Conservation (phyloP, 2,797 vertebrate species). For the Microctenopoma lineatum region DNA sequence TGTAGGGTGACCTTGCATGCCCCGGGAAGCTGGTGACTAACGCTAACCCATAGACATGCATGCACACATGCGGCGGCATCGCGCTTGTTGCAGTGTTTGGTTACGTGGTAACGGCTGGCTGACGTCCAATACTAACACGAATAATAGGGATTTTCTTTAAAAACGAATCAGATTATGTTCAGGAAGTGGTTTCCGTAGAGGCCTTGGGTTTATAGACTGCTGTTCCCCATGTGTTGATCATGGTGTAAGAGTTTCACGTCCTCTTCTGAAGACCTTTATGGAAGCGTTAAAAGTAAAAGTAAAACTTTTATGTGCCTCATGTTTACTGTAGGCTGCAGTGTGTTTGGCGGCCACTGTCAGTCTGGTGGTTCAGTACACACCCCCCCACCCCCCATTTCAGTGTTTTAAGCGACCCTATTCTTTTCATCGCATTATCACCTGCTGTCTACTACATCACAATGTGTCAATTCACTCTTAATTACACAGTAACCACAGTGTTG, state of each 20-base stretch:
- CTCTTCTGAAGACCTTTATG: background rate
- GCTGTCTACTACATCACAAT: conserved; percentile 32
- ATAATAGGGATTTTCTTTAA: conserved; percentile 11
- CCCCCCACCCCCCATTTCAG: no score
- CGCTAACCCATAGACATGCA: conserved; percentile 61
- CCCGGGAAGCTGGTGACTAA: conserved; percentile 64
- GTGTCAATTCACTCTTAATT: conserved; percentile 67
- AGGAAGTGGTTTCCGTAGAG: conserved; percentile 8
- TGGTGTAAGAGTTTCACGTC: background rate
- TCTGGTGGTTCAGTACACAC: no score
- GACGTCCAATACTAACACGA: conserved; percentile 35
- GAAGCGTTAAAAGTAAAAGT: background rate
- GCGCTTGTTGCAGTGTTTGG: conserved; percentile 11
- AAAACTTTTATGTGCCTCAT: background rate
- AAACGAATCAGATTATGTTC: background rate
- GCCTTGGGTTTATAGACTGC: background rate
- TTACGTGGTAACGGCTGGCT: conserved; percentile 42
- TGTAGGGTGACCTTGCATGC: conserved; percentile 57
- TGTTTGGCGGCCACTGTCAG: background rate
- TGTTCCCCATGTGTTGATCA: background rate
- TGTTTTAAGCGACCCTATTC: no score
- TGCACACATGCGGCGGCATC: conserved; percentile 11
- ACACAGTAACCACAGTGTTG: conserved; percentile 67
- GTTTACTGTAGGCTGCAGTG: background rate
- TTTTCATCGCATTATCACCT: background rate